Base-by-base conservation (phyloP, 2,113 vertebrate species). In the Phalacrocorax pelagicus region DNA sequence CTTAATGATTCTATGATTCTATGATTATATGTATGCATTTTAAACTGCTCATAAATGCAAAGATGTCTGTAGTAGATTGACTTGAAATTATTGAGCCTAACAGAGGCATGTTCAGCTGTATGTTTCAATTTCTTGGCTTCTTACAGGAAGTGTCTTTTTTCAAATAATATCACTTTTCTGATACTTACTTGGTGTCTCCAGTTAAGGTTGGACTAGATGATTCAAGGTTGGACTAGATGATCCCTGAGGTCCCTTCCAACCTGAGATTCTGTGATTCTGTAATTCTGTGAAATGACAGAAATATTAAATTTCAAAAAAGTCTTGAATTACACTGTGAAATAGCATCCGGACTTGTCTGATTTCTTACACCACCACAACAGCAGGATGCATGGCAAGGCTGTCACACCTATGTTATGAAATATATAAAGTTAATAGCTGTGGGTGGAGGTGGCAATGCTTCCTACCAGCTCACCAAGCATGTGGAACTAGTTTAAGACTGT, bases 291-390 rank as follows among this genome's bases (percentile, higher is more conserved):
- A 38, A 38, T 38, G 18, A 36, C 16, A 69, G 9, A 74, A 91
- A 55, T 57, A 7, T 7, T 3, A 51, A 81, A 71, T 20, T 67
- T 62, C 5, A 0, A 77, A 83, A 71, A 80, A 46, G 23, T 65
- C 38, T n/a, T 70, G 22, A 82, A 46, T 88, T 82, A 29, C 15
- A 12, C 32, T 51, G 15, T 49, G 26, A 75, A 75, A 55, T 67
- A 27, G 14, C 22, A 19, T 42, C 49, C 69, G 42, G 32, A 42
- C 15, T 85, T n/a, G 8, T 20, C 38, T 79, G 52, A 46, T 63
- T 78, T 71, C n/a, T 82, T 11, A 34, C 3, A 26, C 21, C 0
- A 0, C 13, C 5, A 6, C 2, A 5, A 49, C 20, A 73, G 30
- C 6, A 15, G 16, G 15, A 32, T 27, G 42, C 5, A 23, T 1